Evolutionary conservation across 2,113 vertebrate species (phyloP).

Genomic region (Caracal caracal): DNA sequence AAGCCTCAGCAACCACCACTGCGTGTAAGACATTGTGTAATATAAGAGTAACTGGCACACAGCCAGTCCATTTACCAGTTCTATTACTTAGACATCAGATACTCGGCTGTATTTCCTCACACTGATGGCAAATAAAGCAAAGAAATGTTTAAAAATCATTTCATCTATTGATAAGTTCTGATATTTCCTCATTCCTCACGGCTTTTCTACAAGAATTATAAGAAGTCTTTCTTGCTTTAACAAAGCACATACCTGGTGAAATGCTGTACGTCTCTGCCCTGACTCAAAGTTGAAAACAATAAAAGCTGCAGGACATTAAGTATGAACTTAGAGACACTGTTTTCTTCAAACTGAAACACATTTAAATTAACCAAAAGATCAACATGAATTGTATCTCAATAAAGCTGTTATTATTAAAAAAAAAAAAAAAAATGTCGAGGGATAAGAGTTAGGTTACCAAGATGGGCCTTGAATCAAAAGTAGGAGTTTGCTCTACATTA

Average conservation of each 20-base stretch:
- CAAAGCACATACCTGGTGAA: not conserved
- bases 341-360: not conserved
- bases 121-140: constrained; percentile 22
- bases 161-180: not conserved
- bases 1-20: constrained; percentile 56
- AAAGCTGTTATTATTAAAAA: not conserved
- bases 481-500: not conserved
- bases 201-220: not conserved
- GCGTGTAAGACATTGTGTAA: not conserved
- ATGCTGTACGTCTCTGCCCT: not conserved
- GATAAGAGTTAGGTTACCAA: not conserved
- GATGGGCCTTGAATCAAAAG: not conserved
- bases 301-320: not conserved
- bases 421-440: not conserved
- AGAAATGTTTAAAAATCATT: constrained; percentile 46
- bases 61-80: constrained; percentile 3
- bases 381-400: not conserved
- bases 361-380: constrained; percentile 19
- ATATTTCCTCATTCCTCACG: not conserved
- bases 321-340: constrained; percentile 11
- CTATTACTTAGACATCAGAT: not conserved
- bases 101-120: not conserved
- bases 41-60: not conserved
- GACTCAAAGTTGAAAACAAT: constrained; percentile 19
- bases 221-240: constrained; percentile 21